phyloP scores from a whole-genome alignment of 37 sponge, comb jelly and placozoan genomes.

The Beroe forskalii region DNA sequence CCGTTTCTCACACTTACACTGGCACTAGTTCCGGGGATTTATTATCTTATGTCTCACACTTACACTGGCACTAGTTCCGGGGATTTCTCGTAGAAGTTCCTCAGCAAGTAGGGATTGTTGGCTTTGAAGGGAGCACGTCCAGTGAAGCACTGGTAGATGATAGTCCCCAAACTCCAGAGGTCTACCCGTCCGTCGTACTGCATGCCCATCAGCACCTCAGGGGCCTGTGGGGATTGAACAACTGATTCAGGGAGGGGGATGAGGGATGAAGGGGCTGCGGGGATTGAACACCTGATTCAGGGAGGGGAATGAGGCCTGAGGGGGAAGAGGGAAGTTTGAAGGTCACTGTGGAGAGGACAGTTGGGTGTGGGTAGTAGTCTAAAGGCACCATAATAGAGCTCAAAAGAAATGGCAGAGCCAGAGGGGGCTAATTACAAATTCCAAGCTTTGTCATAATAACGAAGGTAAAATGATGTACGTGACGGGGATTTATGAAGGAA shows the following conservation, averaged over 20 bases:
- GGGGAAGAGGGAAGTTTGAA: no score
- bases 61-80: constrained; percentile 20
- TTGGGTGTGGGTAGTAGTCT: no score
- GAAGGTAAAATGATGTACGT: no score
- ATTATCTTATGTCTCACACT: constrained; percentile 10
- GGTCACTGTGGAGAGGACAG: no score
- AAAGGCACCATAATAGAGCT: no score
- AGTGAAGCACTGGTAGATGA: constrained; percentile 89
- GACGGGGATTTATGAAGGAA: no score
- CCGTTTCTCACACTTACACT: background rate
- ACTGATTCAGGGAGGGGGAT: background rate
- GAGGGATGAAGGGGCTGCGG: background rate
- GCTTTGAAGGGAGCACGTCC: constrained; percentile 86
- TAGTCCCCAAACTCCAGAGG: constrained; percentile 96
- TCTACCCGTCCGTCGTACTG: constrained; percentile 87
- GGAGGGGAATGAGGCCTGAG: background rate
- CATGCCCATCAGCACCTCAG: constrained; percentile 84
- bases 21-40: no score
- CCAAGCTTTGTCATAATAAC: no score
- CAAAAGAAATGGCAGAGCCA: no score
- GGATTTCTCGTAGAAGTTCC: constrained; percentile 60
- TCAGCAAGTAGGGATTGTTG: constrained; percentile 54
- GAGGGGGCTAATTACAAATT: no score
- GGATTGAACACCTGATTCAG: background rate
- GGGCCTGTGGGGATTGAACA: constrained; percentile 72